These are phyloP conservation scores for Xerus rutilus DNA, from an alignment of 2,797 vertebrate genomes.

Conservation along the genomic window DNA sequence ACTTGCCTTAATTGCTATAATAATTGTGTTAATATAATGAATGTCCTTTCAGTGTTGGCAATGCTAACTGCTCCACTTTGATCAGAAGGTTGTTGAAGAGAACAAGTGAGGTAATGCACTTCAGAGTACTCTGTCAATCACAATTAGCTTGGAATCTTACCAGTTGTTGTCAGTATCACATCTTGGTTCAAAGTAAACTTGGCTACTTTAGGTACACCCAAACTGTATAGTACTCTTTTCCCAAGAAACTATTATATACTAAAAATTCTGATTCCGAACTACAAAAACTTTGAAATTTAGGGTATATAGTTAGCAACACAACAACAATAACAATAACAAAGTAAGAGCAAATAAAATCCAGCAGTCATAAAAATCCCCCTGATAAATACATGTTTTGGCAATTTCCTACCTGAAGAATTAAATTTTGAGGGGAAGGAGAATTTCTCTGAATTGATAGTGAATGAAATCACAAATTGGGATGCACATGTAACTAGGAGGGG, in stretches of 20 bases:
- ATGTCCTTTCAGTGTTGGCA: not conserved
- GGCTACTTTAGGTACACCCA: not conserved
- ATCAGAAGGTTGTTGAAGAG: conserved; percentile 43
- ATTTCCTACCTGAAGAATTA: not conserved
- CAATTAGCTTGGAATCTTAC: conserved; percentile 47
- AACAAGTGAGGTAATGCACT: conserved; percentile 46
- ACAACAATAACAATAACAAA: not conserved
- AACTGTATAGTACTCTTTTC: not conserved
- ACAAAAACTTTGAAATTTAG: not conserved
- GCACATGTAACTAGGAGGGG: not conserved
- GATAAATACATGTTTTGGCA: not conserved
- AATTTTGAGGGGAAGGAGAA: not conserved
- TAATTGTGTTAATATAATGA: not conserved
- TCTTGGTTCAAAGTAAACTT: not conserved
- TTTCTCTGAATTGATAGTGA: not conserved
- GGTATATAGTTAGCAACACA: not conserved
- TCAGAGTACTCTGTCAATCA: conserved; percentile 55
- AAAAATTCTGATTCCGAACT: conserved; percentile 28
- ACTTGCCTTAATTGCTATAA: conserved; percentile 6
- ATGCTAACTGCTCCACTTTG: not conserved
- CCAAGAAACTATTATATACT: not conserved
- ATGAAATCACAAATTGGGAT: not conserved
- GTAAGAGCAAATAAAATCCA: not conserved
- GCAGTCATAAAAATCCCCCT: not conserved
- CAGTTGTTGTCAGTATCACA: conserved; percentile 21